A percentile compares a stretch with the other conserved stretches of the same genome.
These are phyloP conservation scores for Corythucha ciliata DNA, from an alignment of 2,888 invertebrate species.

Conservation along the genomic window DNA sequence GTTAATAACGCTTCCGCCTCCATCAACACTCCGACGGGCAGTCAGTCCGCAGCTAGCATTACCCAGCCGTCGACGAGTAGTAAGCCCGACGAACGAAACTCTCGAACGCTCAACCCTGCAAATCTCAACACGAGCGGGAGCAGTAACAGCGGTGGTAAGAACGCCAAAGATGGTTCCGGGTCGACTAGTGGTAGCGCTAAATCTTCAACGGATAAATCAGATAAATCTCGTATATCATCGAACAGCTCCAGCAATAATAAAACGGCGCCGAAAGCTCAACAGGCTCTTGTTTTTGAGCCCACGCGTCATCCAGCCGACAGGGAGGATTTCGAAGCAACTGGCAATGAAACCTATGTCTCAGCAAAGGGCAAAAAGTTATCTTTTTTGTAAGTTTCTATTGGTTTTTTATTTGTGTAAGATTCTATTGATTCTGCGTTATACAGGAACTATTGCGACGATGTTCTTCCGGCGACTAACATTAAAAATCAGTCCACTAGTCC, in stretches of 20 bases:
- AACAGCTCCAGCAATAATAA: not conserved
- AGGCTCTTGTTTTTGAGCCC: slow-evolving; percentile 56
- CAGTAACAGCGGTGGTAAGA: not conserved
- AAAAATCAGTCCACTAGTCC: slow-evolving; percentile 48
- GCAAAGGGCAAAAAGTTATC: slow-evolving; percentile 39
- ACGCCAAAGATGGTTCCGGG: slow-evolving; percentile 14
- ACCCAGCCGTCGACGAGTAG: slow-evolving; percentile 18
- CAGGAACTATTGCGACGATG: slow-evolving; percentile 19
- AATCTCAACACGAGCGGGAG: too few species aligned
- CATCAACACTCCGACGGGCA: slow-evolving; percentile 14
- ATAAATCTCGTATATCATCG: not conserved
- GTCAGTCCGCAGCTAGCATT: not conserved
- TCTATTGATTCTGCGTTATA: not conserved
- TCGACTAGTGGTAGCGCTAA: slow-evolving; percentile 9
- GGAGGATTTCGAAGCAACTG: slow-evolving; percentile 63
- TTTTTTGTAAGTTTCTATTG: slow-evolving; percentile 36
- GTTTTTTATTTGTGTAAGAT: not conserved
- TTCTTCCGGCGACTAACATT: slow-evolving; percentile 6
- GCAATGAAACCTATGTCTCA: slow-evolving; percentile 52
- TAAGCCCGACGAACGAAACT: slow-evolving; percentile 15
- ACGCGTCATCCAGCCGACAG: slow-evolving; percentile 61
- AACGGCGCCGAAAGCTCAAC: slow-evolving; percentile 11
- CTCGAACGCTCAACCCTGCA: too few species aligned
- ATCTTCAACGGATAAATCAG: not conserved
- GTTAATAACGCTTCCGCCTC: slow-evolving; percentile 7